Evolutionary conservation across 2,888 invertebrate genomes (phyloP), one percentile per base, ranked within the genome.

Genomic region (Panopea generosa): DNA sequence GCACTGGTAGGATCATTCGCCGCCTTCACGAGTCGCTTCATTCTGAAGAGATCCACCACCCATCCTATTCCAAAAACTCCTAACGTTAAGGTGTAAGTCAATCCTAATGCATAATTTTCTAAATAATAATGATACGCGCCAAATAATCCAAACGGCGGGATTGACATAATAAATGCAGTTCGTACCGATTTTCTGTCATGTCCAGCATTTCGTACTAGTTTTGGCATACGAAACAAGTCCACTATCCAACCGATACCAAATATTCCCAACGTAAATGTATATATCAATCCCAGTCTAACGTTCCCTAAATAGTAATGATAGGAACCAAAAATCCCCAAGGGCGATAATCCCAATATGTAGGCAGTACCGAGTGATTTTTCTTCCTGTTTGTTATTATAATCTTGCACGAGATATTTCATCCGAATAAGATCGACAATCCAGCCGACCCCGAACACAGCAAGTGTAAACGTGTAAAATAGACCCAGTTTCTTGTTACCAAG

Each of bases 371-470:
- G 50, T 20, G 80, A 80, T 38, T 69, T 77, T 27, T 63, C 79
- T 24, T 66, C 73, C 49, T 33, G 45, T 11, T 67, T 45, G 9
- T 52, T 56, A 66, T 82, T 84, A 65, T 43, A 43, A 33, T 77
- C 79, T 33, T 67, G 65, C 7, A 85, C 80, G 1, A 85, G 63
- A 22, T 65, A 52, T 38, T 63, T 62, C 83, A 85, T 79, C 6
- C 85, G 79, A 26, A 77, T 40, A 1, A 75, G 71, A 49, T 85
- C 85, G 14, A 76, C 72, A n/a, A 84, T 62, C 84, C 84, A 85
- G 16, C 85, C 85, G n/a, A 84, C 67, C 1, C 68, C 68, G 22
- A 82, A 75, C 2, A 84, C 76, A 1, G 84, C 85, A 14, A 79
- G 53, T 1, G 84, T 84, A 49, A 79, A 84, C n/a, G 67, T 59